These are phyloP conservation scores for Saimiri boliviensis DNA, from an alignment of 2,113 vertebrate genomes.

Conservation along the genomic window DNA sequence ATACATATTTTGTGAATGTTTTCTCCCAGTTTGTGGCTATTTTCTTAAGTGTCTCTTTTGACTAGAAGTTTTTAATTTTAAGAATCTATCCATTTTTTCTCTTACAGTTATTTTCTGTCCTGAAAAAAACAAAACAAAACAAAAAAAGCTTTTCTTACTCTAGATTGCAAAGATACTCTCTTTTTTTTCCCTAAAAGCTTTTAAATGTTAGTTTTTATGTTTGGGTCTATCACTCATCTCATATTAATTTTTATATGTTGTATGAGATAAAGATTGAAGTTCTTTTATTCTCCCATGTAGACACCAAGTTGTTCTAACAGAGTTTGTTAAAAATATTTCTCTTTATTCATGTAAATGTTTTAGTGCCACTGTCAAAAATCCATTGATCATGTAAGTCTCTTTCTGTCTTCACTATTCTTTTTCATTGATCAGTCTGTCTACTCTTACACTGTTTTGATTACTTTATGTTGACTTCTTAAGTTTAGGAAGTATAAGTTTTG, in stretches of 20 bases:
- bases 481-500: neutral
- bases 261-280: neutral
- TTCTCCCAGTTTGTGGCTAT: neutral
- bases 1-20: neutral
- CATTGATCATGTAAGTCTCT: neutral
- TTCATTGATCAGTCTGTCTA: neutral
- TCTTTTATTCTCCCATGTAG: neutral
- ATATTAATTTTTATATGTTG: neutral
- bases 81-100: slow-evolving; percentile 18
- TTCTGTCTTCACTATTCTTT: neutral
- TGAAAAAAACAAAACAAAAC: neutral
- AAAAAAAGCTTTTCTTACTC: neutral
- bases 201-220: neutral
- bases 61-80: neutral
- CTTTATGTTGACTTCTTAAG: neutral
- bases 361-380: neutral
- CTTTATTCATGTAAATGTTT: neutral
- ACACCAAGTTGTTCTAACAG: neutral
- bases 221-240: neutral
- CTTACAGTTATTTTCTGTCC: slow-evolving; percentile 2
- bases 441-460: neutral
- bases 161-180: neutral
- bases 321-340: neutral
- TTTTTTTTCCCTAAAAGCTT: neutral
- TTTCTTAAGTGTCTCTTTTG: slow-evolving; percentile 30